Percentiles rank a stretch among this genome's conserved stretches.
Evolutionary conservation across 1,140 invertebrate species (phyloP).

Genomic region (Dinoponera quadriceps): DNA sequence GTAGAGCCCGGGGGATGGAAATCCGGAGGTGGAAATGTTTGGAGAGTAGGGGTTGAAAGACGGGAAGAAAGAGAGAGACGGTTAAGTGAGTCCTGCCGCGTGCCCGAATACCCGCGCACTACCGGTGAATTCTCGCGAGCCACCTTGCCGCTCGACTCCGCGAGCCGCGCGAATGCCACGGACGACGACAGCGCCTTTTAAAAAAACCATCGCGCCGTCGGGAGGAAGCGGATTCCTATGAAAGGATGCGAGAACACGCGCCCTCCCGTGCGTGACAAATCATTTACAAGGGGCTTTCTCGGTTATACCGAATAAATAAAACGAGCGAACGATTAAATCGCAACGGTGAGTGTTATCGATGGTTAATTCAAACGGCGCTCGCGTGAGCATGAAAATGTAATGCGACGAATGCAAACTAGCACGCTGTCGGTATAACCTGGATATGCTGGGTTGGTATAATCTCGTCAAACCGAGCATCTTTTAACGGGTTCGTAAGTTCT

Average conservation of each 20-base stretch:
- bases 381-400: too few relatives aligned
- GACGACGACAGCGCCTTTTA: background rate
- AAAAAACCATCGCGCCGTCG: background rate
- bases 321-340: background rate
- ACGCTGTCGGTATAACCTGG: too few relatives aligned
- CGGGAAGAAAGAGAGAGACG: slow-evolving; percentile 1
- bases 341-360: background rate
- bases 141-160: slow-evolving; percentile 20
- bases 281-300: background rate
- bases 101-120: background rate
- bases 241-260: slow-evolving; percentile 7
- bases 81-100: slow-evolving; percentile 42
- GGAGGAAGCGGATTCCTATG: background rate
- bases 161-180: background rate
- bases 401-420: too few relatives aligned
- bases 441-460: too few relatives aligned
- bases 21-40: slow-evolving; percentile 23
- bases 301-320: background rate
- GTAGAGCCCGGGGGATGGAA: slow-evolving; percentile 8
- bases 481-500: too few relatives aligned
- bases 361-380: too few relatives aligned
- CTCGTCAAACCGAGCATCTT: too few relatives aligned
- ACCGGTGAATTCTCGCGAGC: slow-evolving; percentile 13
- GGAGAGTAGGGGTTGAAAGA: slow-evolving; percentile 25
- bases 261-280: slow-evolving; percentile 5